Conservation (phyloP, 2,888 invertebrate genomes). For the Drosophila bunnanda region DNA sequence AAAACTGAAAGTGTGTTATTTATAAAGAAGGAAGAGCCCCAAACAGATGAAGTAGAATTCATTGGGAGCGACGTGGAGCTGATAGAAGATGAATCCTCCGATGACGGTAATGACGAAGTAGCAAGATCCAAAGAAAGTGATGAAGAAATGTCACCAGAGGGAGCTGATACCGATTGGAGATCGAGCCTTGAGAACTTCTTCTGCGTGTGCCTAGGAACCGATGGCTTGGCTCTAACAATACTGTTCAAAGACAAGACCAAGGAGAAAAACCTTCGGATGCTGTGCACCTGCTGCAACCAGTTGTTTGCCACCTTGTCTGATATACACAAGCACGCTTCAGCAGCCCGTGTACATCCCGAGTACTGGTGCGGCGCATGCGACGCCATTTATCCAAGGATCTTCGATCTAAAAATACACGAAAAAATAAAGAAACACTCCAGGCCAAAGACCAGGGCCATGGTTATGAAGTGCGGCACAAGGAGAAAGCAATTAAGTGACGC, state of each 20-base stretch:
- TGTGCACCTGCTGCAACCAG: constrained; percentile 27
- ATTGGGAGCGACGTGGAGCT: not conserved
- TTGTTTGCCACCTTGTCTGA: constrained; percentile 7
- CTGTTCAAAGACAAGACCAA: constrained; percentile 17
- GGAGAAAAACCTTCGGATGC: not conserved
- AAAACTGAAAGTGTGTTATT: not conserved
- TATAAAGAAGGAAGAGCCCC: not conserved
- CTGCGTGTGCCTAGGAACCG: constrained; percentile 15
- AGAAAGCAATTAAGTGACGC: constrained; percentile 3
- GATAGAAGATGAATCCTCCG: not conserved
- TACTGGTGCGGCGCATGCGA: constrained; percentile 24
- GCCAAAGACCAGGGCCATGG: constrained; percentile 1
- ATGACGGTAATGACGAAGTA: no score
- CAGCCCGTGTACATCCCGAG: not conserved
- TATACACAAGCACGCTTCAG: constrained; percentile 2
- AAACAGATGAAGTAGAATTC: not conserved
- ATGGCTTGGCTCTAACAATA: constrained; percentile 22
- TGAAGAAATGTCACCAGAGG: not conserved
- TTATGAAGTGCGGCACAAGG: constrained; percentile 1
- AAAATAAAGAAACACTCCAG: not conserved
- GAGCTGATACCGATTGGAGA: not conserved
- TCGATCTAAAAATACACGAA: not conserved
- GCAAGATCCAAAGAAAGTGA: not conserved
- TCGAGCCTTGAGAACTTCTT: constrained; percentile 11
- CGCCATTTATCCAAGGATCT: not conserved